Percentiles rank a stretch among this genome's conserved stretches.
Conservation (phyloP, 2,113 vertebrate species). For the Scartelaos histophorus region DNA sequence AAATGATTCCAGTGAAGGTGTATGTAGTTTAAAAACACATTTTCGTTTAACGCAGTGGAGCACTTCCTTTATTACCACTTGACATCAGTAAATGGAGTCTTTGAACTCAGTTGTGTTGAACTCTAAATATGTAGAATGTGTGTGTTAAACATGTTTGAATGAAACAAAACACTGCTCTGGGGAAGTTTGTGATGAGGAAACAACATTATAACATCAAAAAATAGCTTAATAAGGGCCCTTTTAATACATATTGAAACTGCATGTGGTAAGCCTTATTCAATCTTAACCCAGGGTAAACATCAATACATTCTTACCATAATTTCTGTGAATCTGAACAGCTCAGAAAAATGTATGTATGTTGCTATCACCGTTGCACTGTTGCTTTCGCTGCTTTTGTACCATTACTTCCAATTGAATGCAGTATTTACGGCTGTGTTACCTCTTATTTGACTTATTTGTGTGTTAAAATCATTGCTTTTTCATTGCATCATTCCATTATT, state of each 20-base stretch:
- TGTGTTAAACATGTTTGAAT: too few species aligned
- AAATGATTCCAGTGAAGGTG: too few species aligned
- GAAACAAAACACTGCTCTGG: too few species aligned
- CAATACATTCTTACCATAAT: not conserved
- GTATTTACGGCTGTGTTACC: conserved; percentile 12
- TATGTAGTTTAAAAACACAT: too few species aligned
- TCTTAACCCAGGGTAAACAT: not conserved
- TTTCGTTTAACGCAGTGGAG: too few species aligned
- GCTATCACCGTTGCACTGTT: conserved; percentile 11
- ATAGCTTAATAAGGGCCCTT: too few species aligned
- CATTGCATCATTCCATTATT: conserved; percentile 66
- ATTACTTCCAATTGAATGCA: conserved; percentile 35
- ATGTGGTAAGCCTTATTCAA: not conserved
- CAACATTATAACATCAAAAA: too few species aligned
- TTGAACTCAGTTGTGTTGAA: too few species aligned
- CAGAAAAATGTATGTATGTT: not conserved
- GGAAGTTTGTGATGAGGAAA: too few species aligned
- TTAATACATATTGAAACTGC: not conserved
- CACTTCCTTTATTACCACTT: too few species aligned
- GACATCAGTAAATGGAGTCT: too few species aligned
- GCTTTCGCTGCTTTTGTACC: conserved; percentile 26
- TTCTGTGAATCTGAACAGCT: not conserved
- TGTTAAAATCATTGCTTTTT: conserved; percentile 55
- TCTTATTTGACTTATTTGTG: conserved; percentile 31
- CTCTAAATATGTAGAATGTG: too few species aligned